Evolutionary conservation across 2,888 invertebrate genomes (phyloP).

Genomic region (Imbricaverruca yamaguchii): DNA sequence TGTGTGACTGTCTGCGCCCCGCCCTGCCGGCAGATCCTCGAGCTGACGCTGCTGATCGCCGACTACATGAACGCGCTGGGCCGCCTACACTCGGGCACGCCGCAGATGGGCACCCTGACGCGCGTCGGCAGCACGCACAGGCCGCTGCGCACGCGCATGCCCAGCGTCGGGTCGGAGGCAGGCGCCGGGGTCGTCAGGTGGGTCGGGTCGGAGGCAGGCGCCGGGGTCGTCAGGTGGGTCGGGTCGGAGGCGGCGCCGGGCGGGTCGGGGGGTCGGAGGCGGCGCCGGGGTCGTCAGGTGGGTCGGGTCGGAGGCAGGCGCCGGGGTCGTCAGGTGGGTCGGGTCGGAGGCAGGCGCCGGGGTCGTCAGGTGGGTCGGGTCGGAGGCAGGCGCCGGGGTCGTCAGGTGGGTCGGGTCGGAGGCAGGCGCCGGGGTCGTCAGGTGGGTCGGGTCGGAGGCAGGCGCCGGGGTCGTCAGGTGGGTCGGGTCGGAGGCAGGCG

Average conservation of each 20-base stretch:
- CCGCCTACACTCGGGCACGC: constrained; percentile 32
- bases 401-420: constrained; percentile 21
- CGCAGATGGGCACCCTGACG: constrained; percentile 33
- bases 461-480: too few relatives aligned
- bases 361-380: too few relatives aligned
- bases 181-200: constrained; percentile 32
- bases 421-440: constrained; percentile 30
- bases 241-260: too few relatives aligned
- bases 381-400: too few relatives aligned
- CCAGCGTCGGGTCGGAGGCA: constrained; percentile 26
- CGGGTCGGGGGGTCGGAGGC: too few relatives aligned
- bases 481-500: too few relatives aligned
- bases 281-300: too few relatives aligned
- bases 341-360: constrained; percentile 15
- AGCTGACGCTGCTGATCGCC: constrained; percentile 81
- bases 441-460: constrained; percentile 28
- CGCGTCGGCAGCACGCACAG: constrained; percentile 31
- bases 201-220: constrained; percentile 25
- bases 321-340: constrained; percentile 32
- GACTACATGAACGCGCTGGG: constrained; percentile 84
- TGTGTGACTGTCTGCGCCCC: too few relatives aligned
- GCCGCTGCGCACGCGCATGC: constrained; percentile 25
- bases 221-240: too few relatives aligned
- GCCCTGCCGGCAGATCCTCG: constrained; percentile 57
- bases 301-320: constrained; percentile 27